phyloP scores from a whole-genome alignment of 2,113 vertebrate genomes.

The Bubo bubo region DNA sequence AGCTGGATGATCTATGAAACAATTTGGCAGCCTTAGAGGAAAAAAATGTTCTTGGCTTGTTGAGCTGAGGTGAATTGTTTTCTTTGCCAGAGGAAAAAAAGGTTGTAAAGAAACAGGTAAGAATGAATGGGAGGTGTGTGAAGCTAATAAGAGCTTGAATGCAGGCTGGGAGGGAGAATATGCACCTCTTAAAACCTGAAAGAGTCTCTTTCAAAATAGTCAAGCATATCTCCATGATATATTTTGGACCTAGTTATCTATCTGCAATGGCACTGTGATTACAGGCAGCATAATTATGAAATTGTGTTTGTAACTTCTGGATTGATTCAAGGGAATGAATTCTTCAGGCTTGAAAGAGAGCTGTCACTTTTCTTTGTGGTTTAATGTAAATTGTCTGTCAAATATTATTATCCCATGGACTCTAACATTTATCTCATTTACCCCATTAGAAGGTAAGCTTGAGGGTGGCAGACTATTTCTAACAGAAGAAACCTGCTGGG shows the following conservation, averaged over 20 bases:
- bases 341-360: background rate
- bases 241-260: background rate
- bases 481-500: background rate
- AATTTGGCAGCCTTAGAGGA: background rate
- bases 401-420: slow-evolving; percentile 13
- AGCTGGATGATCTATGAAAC: background rate
- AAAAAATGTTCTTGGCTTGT: background rate
- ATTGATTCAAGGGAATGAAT: slow-evolving; percentile 33
- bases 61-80: background rate
- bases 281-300: background rate
- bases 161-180: background rate
- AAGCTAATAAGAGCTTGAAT: background rate
- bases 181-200: background rate
- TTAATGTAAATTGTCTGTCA: slow-evolving; percentile 49
- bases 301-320: background rate
- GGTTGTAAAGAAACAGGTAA: background rate
- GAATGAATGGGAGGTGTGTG: background rate
- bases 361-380: slow-evolving; percentile 10
- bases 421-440: slow-evolving; percentile 44
- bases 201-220: background rate
- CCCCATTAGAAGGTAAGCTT: slow-evolving; percentile 7
- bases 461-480: background rate
- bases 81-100: background rate
- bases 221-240: background rate
- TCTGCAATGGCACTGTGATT: background rate